phyloP scores from a whole-genome alignment of 2,797 vertebrate genomes.

The Semaprochilodus insignis region DNA sequence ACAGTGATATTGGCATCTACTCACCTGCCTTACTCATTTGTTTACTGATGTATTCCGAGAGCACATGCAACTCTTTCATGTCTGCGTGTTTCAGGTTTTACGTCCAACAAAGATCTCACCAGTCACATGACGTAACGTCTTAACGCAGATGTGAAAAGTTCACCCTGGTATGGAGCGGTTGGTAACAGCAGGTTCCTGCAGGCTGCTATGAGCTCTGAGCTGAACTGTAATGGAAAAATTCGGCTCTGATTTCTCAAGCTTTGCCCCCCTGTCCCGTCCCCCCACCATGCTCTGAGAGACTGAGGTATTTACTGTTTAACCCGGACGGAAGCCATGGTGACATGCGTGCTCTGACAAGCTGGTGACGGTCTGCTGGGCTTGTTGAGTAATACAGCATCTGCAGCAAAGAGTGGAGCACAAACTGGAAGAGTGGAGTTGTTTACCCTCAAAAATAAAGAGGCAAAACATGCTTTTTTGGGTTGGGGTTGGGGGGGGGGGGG shows the following conservation, averaged over 20 bases:
- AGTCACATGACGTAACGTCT: not conserved
- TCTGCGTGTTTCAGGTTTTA: not conserved
- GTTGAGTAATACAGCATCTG: slow-evolving; percentile 52
- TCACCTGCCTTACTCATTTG: not conserved
- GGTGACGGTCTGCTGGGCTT: slow-evolving; percentile 38
- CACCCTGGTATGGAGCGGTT: not conserved
- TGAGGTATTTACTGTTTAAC: slow-evolving; percentile 75
- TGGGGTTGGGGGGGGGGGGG: too few species aligned
- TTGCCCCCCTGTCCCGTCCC: slow-evolving; percentile 67
- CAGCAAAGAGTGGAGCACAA: slow-evolving; percentile 29
- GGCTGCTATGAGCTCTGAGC: slow-evolving; percentile 60
- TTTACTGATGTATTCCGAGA: not conserved
- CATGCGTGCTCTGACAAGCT: slow-evolving; percentile 70
- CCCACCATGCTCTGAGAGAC: slow-evolving; percentile 34
- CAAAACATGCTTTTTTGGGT: too few species aligned
- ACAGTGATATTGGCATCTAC: not conserved
- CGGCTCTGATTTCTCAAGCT: slow-evolving; percentile 68
- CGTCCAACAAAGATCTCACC: not conserved
- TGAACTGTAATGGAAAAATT: slow-evolving; percentile 64
- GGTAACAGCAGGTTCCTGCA: not conserved
- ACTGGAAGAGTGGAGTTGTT: not conserved
- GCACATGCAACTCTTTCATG: not conserved
- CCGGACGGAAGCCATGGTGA: slow-evolving; percentile 72
- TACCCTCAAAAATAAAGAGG: not conserved
- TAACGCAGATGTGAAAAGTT: not conserved